A percentile compares a stretch with the other conserved stretches of the same genome.
phyloP scores from a whole-genome alignment of 2,888 invertebrate species.

The Netelia inedita region DNA sequence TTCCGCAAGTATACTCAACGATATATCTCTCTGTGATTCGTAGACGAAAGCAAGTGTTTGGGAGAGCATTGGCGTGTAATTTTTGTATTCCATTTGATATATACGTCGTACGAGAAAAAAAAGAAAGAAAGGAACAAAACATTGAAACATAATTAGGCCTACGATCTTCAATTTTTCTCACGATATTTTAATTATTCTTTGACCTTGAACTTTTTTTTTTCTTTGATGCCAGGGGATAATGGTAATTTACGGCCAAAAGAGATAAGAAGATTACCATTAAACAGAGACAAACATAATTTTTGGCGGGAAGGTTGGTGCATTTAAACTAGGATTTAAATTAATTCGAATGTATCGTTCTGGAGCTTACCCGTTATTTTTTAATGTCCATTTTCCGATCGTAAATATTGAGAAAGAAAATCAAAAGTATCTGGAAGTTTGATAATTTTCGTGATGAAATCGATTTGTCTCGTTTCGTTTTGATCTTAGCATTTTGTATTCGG shows the following conservation, averaged over 20 bases:
- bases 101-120: conserved; percentile 55
- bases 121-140: conserved; percentile 36
- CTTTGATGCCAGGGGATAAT: too few species aligned
- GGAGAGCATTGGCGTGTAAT: conserved; percentile 63
- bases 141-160: conserved; percentile 14
- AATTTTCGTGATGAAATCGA: neutral
- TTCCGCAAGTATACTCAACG: conserved; percentile 40
- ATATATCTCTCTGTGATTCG: conserved; percentile 60
- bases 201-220: too few species aligned
- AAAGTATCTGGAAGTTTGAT: neutral
- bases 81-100: conserved; percentile 68
- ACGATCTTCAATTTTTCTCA: conserved; percentile 17
- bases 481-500: neutral
- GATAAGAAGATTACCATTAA: neutral
- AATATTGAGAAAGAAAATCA: neutral
- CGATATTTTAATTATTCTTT: neutral
- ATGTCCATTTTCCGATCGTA: neutral
- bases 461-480: neutral
- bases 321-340: too few species aligned
- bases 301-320: too few species aligned
- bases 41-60: conserved; percentile 53
- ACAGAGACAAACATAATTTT: too few species aligned
- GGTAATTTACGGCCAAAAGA: neutral
- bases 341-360: too few species aligned
- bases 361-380: too few species aligned